Evolutionary conservation across 2,888 invertebrate species (phyloP), one percentile per base, ranked within the genome.

Genomic region (Epinotia brunnichana): DNA sequence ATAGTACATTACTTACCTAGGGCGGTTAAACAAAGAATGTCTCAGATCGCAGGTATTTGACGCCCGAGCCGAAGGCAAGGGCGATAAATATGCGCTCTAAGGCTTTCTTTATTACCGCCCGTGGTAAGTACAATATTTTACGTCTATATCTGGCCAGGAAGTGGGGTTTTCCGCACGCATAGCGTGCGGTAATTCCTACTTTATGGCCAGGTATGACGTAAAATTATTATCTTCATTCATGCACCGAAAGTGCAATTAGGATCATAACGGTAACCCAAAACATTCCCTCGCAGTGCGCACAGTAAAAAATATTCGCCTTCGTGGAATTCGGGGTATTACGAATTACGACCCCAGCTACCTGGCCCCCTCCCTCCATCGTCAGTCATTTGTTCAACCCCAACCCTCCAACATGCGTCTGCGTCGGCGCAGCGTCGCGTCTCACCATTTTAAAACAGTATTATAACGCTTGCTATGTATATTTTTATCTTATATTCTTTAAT

Each of bases 321-420:
- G 39, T 59, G 81, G 89, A 89, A 88, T 87, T 87, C 78, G 81
- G 85, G 85, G 83, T 56, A 57, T 15, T 77, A 78, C 81, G 83
- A 83, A 57, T 15, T 77, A 78, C 81, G 83, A 83, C 85, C 89
- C 88, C 80, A 77, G 82, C 88, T 91, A 91, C 90, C 91, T 90
- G 90, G 79, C 77, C 76, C 78, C 84, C 48, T 48, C 84, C 81
- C 79, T 79, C 78, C 73, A 69, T 75, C 76, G 77, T 77, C 81
- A 84, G 81, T 83, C 86, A 83, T 82, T 87, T 71, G 66, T 75
- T 77, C 82, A 80, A 83, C 87, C 85, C 78, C 82, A 83, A 84
- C 84, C 87, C 86, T 84, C 84, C 79, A 86, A 80, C 79, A 87
- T 89, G 90, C 89, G 90, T 83, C 79, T 1, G 21, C 21, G 21